Percentiles rank a stretch among this genome's conserved stretches.
These are phyloP conservation scores for Drosophila setosimentum DNA, from an alignment of 2,888 invertebrate genomes.

Conservation along the genomic window DNA sequence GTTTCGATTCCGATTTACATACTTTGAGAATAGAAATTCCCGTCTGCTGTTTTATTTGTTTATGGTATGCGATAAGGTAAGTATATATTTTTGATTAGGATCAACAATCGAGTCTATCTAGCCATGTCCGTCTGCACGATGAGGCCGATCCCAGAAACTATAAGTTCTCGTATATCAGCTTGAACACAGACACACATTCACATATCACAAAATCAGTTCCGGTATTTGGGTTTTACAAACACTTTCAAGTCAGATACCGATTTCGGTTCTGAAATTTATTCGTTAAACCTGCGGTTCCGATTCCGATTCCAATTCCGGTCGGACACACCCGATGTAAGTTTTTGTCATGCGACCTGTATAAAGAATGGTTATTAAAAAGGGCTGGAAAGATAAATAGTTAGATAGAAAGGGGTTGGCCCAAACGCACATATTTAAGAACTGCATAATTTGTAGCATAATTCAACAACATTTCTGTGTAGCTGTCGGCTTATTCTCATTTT, in stretches of 20 bases:
- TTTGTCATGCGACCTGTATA: neutral
- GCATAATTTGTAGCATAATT: constrained; percentile 6
- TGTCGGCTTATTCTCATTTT: neutral
- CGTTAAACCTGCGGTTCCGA: neutral
- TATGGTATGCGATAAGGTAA: neutral
- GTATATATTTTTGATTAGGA: neutral
- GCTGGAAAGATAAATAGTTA: neutral
- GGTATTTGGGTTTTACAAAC: neutral
- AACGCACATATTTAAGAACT: neutral
- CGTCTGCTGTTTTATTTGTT: too few relatives aligned
- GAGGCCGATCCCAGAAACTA: neutral
- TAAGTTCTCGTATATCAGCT: neutral
- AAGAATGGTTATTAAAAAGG: neutral
- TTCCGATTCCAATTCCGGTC: neutral
- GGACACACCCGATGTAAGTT: neutral
- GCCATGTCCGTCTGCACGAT: neutral
- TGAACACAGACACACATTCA: too few relatives aligned
- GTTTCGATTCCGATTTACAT: neutral
- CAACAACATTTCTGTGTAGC: constrained; percentile 2
- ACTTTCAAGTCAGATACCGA: neutral
- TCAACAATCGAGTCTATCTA: too few relatives aligned
- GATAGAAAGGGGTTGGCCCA: neutral
- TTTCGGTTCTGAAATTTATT: neutral
- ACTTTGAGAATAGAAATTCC: too few relatives aligned
- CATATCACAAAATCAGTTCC: neutral